Percentiles rank a stretch among this genome's conserved stretches.
Evolutionary conservation across 2,888 invertebrate genomes (phyloP).

Genomic region (Catocala nupta): DNA sequence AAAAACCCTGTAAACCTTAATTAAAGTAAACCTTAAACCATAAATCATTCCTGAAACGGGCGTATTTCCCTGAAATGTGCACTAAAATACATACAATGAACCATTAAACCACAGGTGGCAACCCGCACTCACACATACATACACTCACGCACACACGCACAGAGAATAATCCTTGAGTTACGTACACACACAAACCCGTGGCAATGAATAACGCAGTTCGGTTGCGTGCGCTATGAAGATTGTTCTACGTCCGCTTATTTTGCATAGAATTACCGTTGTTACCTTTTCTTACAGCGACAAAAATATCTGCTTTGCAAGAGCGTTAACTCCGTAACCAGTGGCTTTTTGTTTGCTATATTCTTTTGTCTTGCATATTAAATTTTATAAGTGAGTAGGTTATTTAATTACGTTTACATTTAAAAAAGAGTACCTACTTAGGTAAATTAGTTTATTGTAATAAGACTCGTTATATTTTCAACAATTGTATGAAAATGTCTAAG

Average conservation of each 20-base stretch:
- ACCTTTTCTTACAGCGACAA: slow-evolving; percentile 30
- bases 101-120: slow-evolving; percentile 49
- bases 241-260: slow-evolving; percentile 61
- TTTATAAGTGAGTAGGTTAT: no score
- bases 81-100: slow-evolving; percentile 53
- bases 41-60: slow-evolving; percentile 46
- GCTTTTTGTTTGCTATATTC: background rate
- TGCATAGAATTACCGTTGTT: slow-evolving; percentile 60
- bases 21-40: slow-evolving; percentile 27
- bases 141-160: slow-evolving; percentile 54
- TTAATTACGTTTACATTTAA: no score
- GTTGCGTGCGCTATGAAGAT: slow-evolving; percentile 71
- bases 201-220: slow-evolving; percentile 71
- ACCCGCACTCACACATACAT: slow-evolving; percentile 42
- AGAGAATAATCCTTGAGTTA: slow-evolving; percentile 66
- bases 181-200: slow-evolving; percentile 54
- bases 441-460: background rate
- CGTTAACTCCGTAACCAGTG: background rate
- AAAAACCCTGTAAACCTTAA: slow-evolving; percentile 30
- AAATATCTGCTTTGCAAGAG: slow-evolving; percentile 6
- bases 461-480: no score
- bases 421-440: background rate
- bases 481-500: no score
- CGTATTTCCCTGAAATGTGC: slow-evolving; percentile 43
- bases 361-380: background rate